These are phyloP conservation scores for Charaxes varanes DNA, from an alignment of 1,140 invertebrate genomes.

Conservation along the genomic window DNA sequence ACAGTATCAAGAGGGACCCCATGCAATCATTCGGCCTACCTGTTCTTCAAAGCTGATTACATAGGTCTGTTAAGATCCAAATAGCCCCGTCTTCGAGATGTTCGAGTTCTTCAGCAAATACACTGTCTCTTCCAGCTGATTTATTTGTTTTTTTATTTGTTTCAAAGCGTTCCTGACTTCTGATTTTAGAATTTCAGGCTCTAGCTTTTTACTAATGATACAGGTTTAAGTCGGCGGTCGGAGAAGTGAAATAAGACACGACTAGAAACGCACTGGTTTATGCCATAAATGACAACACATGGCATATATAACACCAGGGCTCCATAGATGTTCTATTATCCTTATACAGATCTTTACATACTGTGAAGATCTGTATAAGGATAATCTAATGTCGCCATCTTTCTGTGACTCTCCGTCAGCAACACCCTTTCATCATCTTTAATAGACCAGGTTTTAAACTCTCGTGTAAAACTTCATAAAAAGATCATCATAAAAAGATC, in stretches of 20 bases:
- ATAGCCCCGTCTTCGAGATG: conserved; percentile 11
- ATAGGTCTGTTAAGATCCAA: conserved; percentile 8
- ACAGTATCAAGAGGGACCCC: conserved; percentile 16
- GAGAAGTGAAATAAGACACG: too few relatives aligned
- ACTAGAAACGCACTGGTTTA: too few relatives aligned
- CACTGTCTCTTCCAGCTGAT: conserved; percentile 13
- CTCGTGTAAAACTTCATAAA: conserved; percentile 1
- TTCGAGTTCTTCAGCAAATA: conserved; percentile 19
- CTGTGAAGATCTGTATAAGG: too few relatives aligned
- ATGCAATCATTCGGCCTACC: conserved; percentile 19
- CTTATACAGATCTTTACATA: too few relatives aligned
- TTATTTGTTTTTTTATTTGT: conserved; percentile 14
- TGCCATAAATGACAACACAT: too few relatives aligned
- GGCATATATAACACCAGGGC: too few relatives aligned
- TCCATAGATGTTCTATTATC: too few relatives aligned
- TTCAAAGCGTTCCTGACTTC: too few relatives aligned
- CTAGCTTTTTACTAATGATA: too few relatives aligned
- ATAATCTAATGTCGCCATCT: too few relatives aligned
- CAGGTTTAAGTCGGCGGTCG: too few relatives aligned
- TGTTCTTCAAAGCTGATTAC: conserved; percentile 20
- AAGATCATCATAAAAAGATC: conserved; percentile 14
- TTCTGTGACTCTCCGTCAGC: neutral
- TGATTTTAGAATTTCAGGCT: too few relatives aligned
- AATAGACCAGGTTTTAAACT: conserved; percentile 10
- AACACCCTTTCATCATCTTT: conserved; percentile 4